A percentile compares a stretch with the other conserved stretches of the same genome.
Conservation (phyloP, 2,888 invertebrate genomes). For the Euzophera pinguis region DNA sequence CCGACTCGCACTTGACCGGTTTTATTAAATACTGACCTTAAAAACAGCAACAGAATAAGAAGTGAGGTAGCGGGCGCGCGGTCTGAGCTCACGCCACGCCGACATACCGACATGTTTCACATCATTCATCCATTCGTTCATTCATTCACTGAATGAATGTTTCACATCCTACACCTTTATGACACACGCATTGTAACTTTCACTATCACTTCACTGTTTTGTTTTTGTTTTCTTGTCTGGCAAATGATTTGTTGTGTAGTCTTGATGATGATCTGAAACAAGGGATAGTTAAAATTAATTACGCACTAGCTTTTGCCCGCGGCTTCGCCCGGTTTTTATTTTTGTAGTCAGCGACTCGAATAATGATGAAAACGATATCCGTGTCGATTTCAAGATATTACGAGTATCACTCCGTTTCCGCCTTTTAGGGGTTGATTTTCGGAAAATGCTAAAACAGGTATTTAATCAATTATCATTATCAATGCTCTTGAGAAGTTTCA, state of each 20-base stretch:
- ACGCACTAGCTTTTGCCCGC: too few relatives aligned
- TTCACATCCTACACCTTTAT: conserved; percentile 60
- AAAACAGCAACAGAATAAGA: conserved; percentile 38
- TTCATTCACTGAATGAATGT: too few relatives aligned
- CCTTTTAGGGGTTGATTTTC: too few relatives aligned
- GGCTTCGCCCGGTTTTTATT: too few relatives aligned
- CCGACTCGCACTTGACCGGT: too few relatives aligned
- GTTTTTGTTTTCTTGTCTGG: not conserved
- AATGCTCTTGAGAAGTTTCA: too few relatives aligned
- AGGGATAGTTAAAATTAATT: not conserved
- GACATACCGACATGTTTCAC: conserved; percentile 70
- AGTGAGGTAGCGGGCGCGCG: conserved; percentile 16
- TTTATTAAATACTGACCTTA: conserved; percentile 31
- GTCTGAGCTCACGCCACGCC: conserved; percentile 51
- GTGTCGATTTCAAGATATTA: too few relatives aligned
- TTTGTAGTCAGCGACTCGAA: too few relatives aligned
- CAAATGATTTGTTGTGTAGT: not conserved
- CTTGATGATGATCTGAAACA: not conserved
- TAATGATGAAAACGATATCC: too few relatives aligned
- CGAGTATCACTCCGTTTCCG: too few relatives aligned
- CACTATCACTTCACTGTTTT: not conserved
- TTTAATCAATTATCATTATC: too few relatives aligned
- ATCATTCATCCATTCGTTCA: conserved; percentile 64
- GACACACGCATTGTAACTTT: not conserved
- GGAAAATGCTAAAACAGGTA: too few relatives aligned